Conservation (phyloP, 2,113 vertebrate species). For the Sorex araneus region DNA sequence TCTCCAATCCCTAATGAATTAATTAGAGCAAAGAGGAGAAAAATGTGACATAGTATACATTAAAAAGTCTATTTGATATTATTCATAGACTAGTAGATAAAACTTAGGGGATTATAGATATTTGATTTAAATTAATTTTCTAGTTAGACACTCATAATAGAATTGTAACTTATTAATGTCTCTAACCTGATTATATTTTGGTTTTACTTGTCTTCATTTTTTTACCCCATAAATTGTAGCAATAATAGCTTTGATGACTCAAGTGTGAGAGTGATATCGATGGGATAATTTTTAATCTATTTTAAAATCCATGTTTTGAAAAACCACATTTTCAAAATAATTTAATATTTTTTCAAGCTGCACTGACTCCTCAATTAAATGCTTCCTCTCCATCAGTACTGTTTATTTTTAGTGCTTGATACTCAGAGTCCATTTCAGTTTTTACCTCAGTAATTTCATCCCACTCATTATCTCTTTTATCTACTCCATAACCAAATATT, state of each 20-base stretch:
- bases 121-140: constrained; percentile 37
- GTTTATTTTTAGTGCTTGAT: background rate
- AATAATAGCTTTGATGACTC: background rate
- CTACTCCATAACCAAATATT: background rate
- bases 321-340: background rate
- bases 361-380: background rate
- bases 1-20: background rate
- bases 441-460: background rate
- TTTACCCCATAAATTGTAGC: background rate
- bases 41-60: background rate
- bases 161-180: background rate
- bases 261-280: background rate
- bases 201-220: background rate
- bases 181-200: background rate
- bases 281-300: background rate
- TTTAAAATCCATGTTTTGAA: background rate
- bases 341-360: constrained; percentile 16
- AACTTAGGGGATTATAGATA: background rate
- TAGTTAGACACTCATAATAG: background rate
- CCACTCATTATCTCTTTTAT: background rate
- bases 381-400: background rate
- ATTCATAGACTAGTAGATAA: background rate
- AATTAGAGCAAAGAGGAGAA: constrained; percentile 13
- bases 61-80: background rate
- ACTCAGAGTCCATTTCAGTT: background rate